A percentile compares a stretch with the other conserved stretches of the same genome.
Evolutionary conservation across 2,113 vertebrate species (phyloP).

Genomic region (Lepus europaeus): DNA sequence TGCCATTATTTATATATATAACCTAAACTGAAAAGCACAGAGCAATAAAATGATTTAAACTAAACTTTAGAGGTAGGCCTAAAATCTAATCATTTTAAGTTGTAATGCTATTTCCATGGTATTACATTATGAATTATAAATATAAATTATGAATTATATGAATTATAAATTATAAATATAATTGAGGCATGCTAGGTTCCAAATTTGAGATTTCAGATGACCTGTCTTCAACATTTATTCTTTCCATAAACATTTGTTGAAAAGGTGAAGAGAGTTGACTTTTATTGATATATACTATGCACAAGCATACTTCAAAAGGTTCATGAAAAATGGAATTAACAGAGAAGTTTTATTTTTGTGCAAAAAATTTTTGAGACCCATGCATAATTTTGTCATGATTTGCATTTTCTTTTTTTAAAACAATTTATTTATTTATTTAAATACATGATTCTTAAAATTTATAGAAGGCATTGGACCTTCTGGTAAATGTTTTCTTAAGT

Average conservation of each 20-base stretch:
- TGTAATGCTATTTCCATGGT: not conserved
- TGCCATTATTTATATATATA: not conserved
- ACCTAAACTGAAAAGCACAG: not conserved
- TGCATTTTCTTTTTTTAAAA: no score
- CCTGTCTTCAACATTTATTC: not conserved
- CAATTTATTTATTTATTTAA: no score
- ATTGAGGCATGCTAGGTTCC: not conserved
- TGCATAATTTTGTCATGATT: no score
- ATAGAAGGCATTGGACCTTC: no score
- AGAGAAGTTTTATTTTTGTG: no score
- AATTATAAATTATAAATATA: not conserved
- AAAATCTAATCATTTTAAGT: not conserved
- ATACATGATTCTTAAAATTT: no score
- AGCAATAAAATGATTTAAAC: not conserved
- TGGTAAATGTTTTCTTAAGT: no score
- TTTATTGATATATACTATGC: not conserved
- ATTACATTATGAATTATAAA: not conserved
- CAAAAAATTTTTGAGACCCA: no score
- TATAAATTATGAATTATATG: not conserved
- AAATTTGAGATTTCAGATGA: not conserved
- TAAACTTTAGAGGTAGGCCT: not conserved
- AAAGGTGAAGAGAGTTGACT: not conserved
- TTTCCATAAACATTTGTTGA: not conserved
- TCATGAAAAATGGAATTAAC: no score
- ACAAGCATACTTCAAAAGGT: no score